These are phyloP conservation scores for Calypte anna DNA, from an alignment of 2,113 vertebrate genomes.

Conservation along the genomic window DNA sequence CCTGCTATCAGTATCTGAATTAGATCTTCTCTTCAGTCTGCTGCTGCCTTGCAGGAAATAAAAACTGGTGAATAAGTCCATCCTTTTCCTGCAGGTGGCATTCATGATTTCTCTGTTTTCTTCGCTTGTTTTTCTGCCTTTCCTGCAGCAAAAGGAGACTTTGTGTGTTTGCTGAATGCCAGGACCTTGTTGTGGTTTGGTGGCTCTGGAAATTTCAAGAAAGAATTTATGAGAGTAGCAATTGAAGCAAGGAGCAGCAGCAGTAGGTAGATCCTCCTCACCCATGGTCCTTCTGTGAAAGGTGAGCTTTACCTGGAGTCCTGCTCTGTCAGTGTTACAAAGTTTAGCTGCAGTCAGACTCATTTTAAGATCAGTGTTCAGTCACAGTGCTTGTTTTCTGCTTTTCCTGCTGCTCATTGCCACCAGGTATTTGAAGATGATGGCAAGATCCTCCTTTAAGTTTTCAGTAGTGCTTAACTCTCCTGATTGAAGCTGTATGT, in stretches of 20 bases:
- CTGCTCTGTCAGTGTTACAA: no score
- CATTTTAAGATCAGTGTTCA: not conserved
- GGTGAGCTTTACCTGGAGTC: not conserved
- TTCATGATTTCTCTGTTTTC: not conserved
- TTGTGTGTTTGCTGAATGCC: not conserved
- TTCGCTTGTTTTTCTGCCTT: not conserved
- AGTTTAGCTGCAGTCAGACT: rapidly evolving
- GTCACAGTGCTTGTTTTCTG: rapidly evolving
- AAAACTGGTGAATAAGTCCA: not conserved
- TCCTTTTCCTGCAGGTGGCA: not conserved
- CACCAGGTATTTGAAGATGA: not conserved
- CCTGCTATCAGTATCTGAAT: not conserved
- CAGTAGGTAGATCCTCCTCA: not conserved
- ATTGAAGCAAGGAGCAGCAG: not conserved
- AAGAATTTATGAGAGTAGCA: not conserved
- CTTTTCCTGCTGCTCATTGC: not conserved
- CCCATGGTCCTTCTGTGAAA: not conserved
- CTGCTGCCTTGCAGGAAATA: not conserved
- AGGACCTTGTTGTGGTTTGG: not conserved
- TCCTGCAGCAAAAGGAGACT: not conserved
- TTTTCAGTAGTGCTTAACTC: not conserved
- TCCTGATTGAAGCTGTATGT: not conserved
- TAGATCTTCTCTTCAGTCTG: not conserved
- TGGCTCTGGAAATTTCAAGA: not conserved
- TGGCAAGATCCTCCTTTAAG: rapidly evolving